Percentiles rank a stretch among this genome's conserved stretches.
Conservation (phyloP, 2,113 vertebrate species). For the Marmota flaviventris region DNA sequence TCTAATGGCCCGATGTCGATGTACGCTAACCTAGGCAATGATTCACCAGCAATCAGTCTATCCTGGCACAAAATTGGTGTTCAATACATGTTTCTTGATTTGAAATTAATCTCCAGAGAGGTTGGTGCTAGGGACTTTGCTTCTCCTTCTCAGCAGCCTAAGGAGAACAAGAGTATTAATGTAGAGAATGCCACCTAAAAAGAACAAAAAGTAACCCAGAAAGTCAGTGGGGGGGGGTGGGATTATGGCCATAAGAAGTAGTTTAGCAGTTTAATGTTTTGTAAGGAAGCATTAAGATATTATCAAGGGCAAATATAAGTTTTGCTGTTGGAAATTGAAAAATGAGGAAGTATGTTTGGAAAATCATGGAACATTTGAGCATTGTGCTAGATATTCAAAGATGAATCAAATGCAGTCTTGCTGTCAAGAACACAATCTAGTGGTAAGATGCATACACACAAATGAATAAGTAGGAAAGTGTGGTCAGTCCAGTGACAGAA, state of each 20-base stretch:
- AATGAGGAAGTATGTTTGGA: neutral
- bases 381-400: neutral
- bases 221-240: neutral
- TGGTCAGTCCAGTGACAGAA: neutral
- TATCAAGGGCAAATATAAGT: neutral
- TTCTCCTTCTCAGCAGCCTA: neutral
- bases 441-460: neutral
- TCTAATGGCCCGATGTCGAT: neutral
- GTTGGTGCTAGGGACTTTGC: neutral
- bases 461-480: neutral
- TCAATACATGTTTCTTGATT: neutral
- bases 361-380: neutral
- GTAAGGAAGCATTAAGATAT: conserved; percentile 22
- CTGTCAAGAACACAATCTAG: neutral
- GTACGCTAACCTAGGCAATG: neutral
- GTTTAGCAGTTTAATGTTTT: neutral
- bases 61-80: neutral
- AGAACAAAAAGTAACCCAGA: neutral
- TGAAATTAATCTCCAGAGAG: neutral
- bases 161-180: conserved; percentile 34
- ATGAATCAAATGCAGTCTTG: neutral
- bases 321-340: neutral
- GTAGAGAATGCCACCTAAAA: neutral
- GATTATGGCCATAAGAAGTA: neutral
- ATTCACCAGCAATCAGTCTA: neutral